Percentiles rank a stretch among this genome's conserved stretches.
phyloP scores from a whole-genome alignment of 2,888 invertebrate genomes.

The Cremastinae sp. region DNA sequence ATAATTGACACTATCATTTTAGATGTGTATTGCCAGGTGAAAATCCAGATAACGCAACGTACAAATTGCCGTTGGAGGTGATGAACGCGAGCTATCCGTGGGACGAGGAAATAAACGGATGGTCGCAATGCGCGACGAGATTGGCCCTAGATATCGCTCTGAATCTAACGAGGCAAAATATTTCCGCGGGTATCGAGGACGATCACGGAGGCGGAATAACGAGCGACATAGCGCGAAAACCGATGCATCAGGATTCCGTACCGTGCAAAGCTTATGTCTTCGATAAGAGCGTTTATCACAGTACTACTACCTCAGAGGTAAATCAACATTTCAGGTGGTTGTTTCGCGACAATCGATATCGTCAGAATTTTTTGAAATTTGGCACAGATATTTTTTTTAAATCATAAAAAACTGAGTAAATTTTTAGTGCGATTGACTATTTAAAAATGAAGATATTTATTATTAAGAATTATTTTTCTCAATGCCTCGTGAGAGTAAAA shows the following conservation, averaged over 20 bases:
- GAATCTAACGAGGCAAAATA: constrained; percentile 73
- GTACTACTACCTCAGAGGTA: constrained; percentile 86
- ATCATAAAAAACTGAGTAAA: too few species aligned
- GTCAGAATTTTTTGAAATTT: too few species aligned
- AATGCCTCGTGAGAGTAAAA: too few species aligned
- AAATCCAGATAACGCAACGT: constrained; percentile 80
- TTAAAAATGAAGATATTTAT: too few species aligned
- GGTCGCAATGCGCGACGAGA: constrained; percentile 81
- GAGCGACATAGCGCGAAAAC: constrained; percentile 49
- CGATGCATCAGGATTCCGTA: constrained; percentile 53
- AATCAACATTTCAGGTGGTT: too few species aligned
- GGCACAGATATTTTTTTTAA: too few species aligned
- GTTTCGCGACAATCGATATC: too few species aligned
- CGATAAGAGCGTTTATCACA: constrained; percentile 83
- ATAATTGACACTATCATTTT: constrained; percentile 60
- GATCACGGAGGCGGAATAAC: constrained; percentile 49
- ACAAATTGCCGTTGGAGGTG: constrained; percentile 79
- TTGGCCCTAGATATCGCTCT: constrained; percentile 63
- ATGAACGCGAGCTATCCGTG: constrained; percentile 82
- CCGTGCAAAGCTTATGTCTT: constrained; percentile 84
- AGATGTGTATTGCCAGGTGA: constrained; percentile 85
- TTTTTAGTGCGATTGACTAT: too few species aligned
- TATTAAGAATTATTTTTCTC: too few species aligned
- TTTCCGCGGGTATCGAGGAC: constrained; percentile 68
- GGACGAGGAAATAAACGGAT: constrained; percentile 79